phyloP scores from a whole-genome alignment of 2,113 vertebrate species.

The Nyctibius bracteatus region DNA sequence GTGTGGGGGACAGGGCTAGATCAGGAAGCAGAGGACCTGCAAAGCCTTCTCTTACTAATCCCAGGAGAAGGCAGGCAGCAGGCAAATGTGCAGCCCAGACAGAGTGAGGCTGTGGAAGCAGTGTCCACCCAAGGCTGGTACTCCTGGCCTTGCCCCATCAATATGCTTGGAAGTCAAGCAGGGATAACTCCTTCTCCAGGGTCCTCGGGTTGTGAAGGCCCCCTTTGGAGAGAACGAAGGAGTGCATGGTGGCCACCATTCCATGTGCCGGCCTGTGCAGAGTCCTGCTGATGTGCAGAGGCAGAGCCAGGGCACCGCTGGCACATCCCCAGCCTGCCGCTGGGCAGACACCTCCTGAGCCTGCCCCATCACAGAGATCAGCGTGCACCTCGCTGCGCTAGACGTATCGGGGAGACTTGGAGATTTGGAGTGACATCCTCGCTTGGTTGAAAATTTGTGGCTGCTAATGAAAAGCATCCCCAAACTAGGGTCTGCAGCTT shows the following conservation, averaged over 20 bases:
- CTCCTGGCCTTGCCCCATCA: not conserved
- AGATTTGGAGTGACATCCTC: not conserved
- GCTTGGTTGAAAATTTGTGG: not conserved
- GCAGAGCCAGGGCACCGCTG: not conserved
- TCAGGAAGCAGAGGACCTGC: not conserved
- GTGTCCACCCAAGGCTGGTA: not conserved
- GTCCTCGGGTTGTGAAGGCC: not conserved
- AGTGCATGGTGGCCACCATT: not conserved
- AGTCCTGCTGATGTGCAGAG: not conserved
- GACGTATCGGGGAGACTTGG: accelerated
- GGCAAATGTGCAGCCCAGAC: not conserved
- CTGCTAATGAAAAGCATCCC: not conserved
- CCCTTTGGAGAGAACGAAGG: not conserved
- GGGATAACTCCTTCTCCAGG: not conserved
- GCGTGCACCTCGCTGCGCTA: accelerated
- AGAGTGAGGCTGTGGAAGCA: not conserved
- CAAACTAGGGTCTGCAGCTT: not conserved
- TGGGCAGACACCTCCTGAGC: not conserved
- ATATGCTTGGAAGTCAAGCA: not conserved
- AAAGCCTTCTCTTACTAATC: not conserved
- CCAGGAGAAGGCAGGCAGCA: not conserved
- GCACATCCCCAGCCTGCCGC: not conserved
- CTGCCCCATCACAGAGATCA: not conserved
- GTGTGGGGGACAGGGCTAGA: not conserved
- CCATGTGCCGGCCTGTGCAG: not conserved